Evolutionary conservation across 2,113 vertebrate genomes (phyloP).

Genomic region (Brachyhypopomus occidentalis): DNA sequence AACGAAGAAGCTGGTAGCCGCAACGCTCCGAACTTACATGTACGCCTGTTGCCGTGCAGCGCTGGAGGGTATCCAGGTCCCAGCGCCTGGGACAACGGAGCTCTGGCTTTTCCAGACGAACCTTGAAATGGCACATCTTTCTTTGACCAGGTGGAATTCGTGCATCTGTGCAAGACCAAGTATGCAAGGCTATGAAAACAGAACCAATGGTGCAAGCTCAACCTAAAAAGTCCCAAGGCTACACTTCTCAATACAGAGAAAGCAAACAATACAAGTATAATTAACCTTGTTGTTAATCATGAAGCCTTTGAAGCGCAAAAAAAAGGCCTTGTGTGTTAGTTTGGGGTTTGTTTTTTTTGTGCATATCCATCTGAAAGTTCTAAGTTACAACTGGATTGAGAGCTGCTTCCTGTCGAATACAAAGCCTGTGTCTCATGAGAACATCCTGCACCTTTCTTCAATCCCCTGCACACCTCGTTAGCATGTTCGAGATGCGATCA

Average conservation of each 20-base stretch:
- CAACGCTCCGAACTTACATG: slow-evolving; percentile 69
- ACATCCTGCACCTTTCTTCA: slow-evolving; percentile 1
- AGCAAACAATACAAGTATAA: slow-evolving; percentile 1
- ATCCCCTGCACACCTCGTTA: background rate
- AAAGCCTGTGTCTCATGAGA: slow-evolving; percentile 1
- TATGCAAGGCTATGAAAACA: background rate
- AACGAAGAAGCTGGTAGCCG: too few relatives aligned
- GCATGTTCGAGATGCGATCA: background rate
- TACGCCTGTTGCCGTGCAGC: slow-evolving; percentile 62
- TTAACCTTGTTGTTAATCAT: too few relatives aligned
- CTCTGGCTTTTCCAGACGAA: slow-evolving; percentile 48
- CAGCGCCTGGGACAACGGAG: slow-evolving; percentile 49
- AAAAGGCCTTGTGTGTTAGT: too few relatives aligned
- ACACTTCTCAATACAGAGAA: background rate
- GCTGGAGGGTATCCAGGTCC: slow-evolving; percentile 56
- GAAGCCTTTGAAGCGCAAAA: too few relatives aligned
- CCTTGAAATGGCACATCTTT: slow-evolving; percentile 60
- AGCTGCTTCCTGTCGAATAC: background rate
- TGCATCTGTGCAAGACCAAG: slow-evolving; percentile 27
- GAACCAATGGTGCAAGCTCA: background rate
- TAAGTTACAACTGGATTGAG: slow-evolving; percentile 15
- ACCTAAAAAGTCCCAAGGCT: background rate
- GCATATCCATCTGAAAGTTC: background rate
- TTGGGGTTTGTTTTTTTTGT: background rate
- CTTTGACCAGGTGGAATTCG: slow-evolving; percentile 70